phyloP scores from a whole-genome alignment of 2,113 vertebrate species.

The Poeciliopsis prolifica region DNA sequence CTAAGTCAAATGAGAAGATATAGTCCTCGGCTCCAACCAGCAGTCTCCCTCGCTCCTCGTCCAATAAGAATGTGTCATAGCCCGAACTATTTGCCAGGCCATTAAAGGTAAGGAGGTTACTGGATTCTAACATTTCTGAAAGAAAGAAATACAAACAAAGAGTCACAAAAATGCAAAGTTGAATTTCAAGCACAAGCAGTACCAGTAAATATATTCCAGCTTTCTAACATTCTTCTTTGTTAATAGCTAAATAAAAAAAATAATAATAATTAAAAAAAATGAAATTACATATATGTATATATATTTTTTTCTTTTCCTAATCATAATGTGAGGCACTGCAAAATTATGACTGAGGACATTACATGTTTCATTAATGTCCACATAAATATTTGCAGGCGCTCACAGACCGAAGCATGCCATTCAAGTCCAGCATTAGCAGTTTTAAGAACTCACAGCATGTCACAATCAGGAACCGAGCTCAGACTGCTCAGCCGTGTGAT shows the following conservation, averaged over 20 bases:
- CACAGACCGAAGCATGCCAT: constrained; percentile 28
- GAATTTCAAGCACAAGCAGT: neutral
- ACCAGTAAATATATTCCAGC: neutral
- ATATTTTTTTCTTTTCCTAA: neutral
- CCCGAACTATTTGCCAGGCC: constrained; percentile 94
- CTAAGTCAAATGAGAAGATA: constrained; percentile 96
- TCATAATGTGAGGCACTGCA: neutral
- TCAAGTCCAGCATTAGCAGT: constrained; percentile 62
- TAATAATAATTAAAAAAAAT: no score
- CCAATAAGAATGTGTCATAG: constrained; percentile 95
- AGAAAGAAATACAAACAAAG: constrained; percentile 20
- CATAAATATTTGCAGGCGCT: constrained; percentile 20
- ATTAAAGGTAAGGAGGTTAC: constrained; percentile 90
- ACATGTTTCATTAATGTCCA: constrained; percentile 26
- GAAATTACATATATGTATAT: neutral
- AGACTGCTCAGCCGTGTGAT: constrained; percentile 71
- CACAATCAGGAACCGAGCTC: constrained; percentile 66
- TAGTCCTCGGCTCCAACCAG: constrained; percentile 97
- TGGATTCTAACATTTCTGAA: constrained; percentile 96
- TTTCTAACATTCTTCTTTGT: neutral
- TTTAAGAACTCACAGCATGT: constrained; percentile 63
- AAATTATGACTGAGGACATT: constrained; percentile 11
- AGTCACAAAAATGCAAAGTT: neutral
- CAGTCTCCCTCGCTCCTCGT: constrained; percentile 92
- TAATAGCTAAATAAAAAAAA: neutral